Percentiles rank a stretch among this genome's conserved stretches.
phyloP scores from a whole-genome alignment of 2,797 vertebrate species.

The Euphonia xanthogaster region DNA sequence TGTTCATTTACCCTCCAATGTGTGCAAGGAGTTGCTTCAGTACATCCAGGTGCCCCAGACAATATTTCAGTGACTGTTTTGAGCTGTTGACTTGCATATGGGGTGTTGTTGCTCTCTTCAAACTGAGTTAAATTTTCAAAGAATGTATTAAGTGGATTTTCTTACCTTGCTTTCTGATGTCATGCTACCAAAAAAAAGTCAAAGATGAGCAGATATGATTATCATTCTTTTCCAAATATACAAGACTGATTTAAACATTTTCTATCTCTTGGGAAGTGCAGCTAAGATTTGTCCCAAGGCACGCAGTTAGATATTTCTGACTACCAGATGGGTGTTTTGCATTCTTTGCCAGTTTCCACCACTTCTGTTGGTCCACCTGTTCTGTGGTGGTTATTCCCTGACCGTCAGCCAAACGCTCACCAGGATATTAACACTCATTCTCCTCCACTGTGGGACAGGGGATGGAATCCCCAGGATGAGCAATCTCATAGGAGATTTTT shows the following conservation, averaged over 20 bases:
- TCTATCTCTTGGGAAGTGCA: background rate
- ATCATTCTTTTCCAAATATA: background rate
- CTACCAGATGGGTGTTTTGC: accelerated
- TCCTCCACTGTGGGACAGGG: background rate
- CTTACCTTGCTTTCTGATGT: background rate
- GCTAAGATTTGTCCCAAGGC: background rate
- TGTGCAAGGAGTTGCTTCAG: background rate
- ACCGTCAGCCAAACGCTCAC: background rate
- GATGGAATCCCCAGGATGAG: background rate
- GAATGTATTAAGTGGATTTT: background rate
- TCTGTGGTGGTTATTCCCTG: background rate
- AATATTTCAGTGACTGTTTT: background rate
- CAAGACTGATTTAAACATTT: background rate
- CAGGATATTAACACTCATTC: background rate
- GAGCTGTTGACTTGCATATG: background rate
- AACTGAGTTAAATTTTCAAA: background rate
- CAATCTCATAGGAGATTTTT: background rate
- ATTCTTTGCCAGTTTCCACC: background rate
- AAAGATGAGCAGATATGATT: background rate
- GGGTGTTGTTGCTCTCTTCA: background rate
- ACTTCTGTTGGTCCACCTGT: background rate
- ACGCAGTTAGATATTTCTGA: background rate
- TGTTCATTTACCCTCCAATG: background rate
- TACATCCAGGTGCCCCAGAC: background rate
- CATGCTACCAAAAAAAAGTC: background rate